phyloP scores from a whole-genome alignment of 2,113 vertebrate species.

The Ramphastos sulfuratus region DNA sequence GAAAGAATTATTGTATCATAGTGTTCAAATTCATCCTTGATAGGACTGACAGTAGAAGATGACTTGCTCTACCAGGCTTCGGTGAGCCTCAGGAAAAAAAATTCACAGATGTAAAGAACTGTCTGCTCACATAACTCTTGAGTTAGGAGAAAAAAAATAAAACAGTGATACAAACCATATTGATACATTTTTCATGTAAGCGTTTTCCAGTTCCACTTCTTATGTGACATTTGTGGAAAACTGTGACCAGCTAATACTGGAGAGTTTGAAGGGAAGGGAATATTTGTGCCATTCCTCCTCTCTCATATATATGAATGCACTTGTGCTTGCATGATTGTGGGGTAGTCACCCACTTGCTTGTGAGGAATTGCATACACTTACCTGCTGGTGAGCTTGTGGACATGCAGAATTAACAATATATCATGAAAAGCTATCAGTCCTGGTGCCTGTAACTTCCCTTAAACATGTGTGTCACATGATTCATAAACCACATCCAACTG shows the following conservation, averaged over 20 bases:
- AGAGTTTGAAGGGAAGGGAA: not conserved
- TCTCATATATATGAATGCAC: fast-evolving
- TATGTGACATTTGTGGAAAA: not conserved
- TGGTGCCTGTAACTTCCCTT: not conserved
- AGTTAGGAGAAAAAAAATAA: not conserved
- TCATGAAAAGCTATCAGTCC: fast-evolving
- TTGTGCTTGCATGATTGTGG: not conserved
- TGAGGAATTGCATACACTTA: not conserved
- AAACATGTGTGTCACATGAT: not conserved
- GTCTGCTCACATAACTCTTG: not conserved
- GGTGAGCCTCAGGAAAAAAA: not conserved
- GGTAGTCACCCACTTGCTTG: not conserved
- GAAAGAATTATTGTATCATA: slow-evolving; percentile 32
- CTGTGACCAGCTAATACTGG: not conserved
- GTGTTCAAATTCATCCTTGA: slow-evolving; percentile 40
- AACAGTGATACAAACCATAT: not conserved
- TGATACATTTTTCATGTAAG: not conserved
- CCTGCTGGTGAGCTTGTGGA: not conserved
- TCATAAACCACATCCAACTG: not conserved
- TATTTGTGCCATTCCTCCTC: not conserved
- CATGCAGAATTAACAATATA: not conserved
- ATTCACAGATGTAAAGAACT: not conserved
- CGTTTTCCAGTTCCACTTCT: not conserved
- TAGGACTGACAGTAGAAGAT: not conserved
- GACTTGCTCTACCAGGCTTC: not conserved